Base-by-base conservation (phyloP, 2,888 invertebrate species). In the Allygus modestus region DNA sequence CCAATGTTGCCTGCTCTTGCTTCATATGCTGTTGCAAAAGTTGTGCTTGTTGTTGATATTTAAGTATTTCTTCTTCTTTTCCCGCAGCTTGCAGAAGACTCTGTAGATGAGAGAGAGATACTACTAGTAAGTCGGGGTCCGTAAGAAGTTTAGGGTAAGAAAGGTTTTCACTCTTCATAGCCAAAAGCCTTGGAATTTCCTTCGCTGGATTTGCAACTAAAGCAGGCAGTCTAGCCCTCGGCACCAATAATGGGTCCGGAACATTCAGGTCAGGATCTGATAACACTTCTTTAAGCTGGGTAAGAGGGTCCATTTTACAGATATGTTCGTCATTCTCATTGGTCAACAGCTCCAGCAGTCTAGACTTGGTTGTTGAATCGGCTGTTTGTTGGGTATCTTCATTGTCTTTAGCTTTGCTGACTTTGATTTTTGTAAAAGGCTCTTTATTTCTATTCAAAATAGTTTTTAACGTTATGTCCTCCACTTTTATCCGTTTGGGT, bases 231-330 rank as follows among this genome's bases (percentile, higher is more conserved):
- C 93, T 93, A 88, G 95, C 94, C 90, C 95, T 95, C 81, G 97
- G 97, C 86, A 97, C 94, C 85, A 97, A 90, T 88, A 97, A 92
- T 12, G 96, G 96, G 91, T 97, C 96, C 61, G 96, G 96, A 89
- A 97, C 93, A 89, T 94, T 93, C 88, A 95, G 93, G 87, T 93
- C 93, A 9, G 93, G 92, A 88, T 94, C 94, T 75, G 92, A 92
- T 85, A 95, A 92, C 31, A 97, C 91, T 89, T 94, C 92, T 87
- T 94, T 93, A 11, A 96, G 91, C 89, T 97, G 96, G 85, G 93
- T 93, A 7, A 96, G 89, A 0, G 96, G 94, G 84, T 91, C 90
- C 12, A 86, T 86, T 86, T 82, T 87, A 87, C 87, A 87, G 89
- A 92, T 92, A n/a, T 91, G 92, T 88, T 93, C 93, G 46, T 92